These are phyloP conservation scores for Hirtodrosophila duncani DNA, from an alignment of 2,888 invertebrate genomes.

Conservation along the genomic window DNA sequence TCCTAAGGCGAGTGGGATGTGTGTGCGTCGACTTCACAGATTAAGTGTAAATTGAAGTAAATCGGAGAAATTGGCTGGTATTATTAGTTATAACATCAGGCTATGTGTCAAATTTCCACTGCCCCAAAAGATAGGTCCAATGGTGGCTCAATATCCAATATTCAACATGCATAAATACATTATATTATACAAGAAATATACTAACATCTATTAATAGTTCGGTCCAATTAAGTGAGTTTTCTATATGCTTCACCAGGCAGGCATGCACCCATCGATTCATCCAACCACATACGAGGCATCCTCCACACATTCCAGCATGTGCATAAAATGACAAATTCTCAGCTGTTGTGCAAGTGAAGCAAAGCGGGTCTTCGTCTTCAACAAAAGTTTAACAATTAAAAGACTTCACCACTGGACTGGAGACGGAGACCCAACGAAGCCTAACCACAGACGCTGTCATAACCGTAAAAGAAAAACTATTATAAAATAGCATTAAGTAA, in stretches of 20 bases:
- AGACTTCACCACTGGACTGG: constrained; percentile 3
- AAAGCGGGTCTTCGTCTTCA: too few relatives aligned
- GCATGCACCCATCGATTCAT: background rate
- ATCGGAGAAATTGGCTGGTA: constrained; percentile 25
- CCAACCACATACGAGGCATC: background rate
- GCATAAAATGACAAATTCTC: too few relatives aligned
- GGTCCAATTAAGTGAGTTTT: too few relatives aligned
- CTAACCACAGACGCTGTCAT: constrained; percentile 42
- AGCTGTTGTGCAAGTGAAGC: constrained; percentile 24
- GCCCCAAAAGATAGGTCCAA: background rate
- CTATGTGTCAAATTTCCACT: constrained; percentile 4
- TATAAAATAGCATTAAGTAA: constrained; percentile 60
- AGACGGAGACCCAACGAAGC: constrained; percentile 28
- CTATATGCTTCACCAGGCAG: too few relatives aligned
- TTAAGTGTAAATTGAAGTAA: constrained; percentile 29
- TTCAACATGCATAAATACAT: background rate
- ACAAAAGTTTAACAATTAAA: constrained; percentile 22
- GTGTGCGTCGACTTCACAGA: constrained; percentile 20
- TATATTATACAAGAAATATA: too few relatives aligned
- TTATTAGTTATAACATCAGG: constrained; percentile 20
- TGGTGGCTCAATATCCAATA: background rate
- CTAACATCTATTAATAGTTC: background rate
- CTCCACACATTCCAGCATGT: background rate
- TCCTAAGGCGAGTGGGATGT: background rate
- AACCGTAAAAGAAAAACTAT: constrained; percentile 53